Conservation (phyloP, 1,140 invertebrate genomes). For the Ladona fulva region DNA sequence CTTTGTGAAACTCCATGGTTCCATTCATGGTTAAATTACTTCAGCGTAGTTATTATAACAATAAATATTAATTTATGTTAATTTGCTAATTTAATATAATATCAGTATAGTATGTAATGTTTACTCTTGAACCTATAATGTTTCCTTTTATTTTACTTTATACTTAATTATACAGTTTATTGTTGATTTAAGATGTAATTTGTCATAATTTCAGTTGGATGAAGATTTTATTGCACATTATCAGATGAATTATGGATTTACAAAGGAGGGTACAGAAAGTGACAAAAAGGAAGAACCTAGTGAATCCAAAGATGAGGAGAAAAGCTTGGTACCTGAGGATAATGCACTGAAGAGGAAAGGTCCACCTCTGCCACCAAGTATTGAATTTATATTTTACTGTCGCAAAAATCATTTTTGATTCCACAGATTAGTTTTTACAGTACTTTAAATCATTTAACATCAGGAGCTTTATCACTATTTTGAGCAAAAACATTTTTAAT, state of each 20-base stretch:
- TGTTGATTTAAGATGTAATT: constrained; percentile 1
- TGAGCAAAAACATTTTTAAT: too few relatives aligned
- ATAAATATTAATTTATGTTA: too few relatives aligned
- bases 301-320: constrained; percentile 22
- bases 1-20: too few relatives aligned
- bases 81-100: too few relatives aligned
- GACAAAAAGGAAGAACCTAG: constrained; percentile 29
- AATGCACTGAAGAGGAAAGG: not conserved
- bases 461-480: too few relatives aligned
- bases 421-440: not conserved
- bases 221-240: constrained; percentile 94
- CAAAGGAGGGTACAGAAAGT: constrained; percentile 38
- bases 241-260: constrained; percentile 90
- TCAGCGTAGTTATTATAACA: too few relatives aligned
- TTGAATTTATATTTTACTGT: constrained; percentile 22
- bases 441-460: too few relatives aligned
- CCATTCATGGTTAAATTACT: too few relatives aligned
- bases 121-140: too few relatives aligned
- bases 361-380: not conserved
- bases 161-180: too few relatives aligned
- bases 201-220: constrained; percentile 55
- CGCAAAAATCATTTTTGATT: constrained; percentile 27
- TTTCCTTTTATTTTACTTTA: too few relatives aligned
- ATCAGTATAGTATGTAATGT: too few relatives aligned
- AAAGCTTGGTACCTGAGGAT: not conserved